A percentile compares a stretch with the other conserved stretches of the same genome.
These are phyloP conservation scores for Datnioides undecimradiatus DNA, from an alignment of 2,113 vertebrate species.

Conservation along the genomic window DNA sequence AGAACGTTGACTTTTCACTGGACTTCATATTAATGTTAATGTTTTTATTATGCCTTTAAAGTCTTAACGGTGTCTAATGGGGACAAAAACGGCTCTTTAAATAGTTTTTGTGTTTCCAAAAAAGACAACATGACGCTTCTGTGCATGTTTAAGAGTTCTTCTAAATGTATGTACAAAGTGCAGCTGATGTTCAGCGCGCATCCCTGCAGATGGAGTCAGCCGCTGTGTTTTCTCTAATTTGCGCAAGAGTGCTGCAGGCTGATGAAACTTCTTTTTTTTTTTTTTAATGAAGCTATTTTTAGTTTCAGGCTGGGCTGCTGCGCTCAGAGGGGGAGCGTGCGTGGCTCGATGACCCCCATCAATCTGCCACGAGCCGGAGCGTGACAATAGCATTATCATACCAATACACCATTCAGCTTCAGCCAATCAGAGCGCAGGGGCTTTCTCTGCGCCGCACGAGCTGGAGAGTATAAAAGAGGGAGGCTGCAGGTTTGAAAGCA, in stretches of 20 bases:
- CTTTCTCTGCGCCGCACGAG: constrained; percentile 73
- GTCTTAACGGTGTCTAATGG: background rate
- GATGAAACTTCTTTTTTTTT: constrained; percentile 21
- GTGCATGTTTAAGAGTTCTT: background rate
- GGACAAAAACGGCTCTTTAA: background rate
- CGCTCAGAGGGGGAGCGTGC: constrained; percentile 28
- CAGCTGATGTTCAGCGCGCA: background rate
- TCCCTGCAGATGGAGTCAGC: background rate
- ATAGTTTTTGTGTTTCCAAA: background rate
- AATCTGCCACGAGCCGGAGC: constrained; percentile 86
- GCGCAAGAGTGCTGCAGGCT: constrained; percentile 18
- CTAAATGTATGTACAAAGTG: background rate
- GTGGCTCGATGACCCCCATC: constrained; percentile 75
- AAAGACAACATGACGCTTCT: background rate
- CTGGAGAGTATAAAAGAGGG: constrained; percentile 70
- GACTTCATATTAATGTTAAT: background rate
- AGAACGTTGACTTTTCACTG: background rate
- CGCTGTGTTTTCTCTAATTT: background rate
- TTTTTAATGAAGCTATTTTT: constrained; percentile 66
- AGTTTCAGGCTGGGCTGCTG: constrained; percentile 35
- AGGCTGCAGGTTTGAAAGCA: background rate
- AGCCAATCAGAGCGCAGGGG: constrained; percentile 80
- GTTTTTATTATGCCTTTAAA: background rate
- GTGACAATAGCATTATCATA: constrained; percentile 86
- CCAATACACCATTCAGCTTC: constrained; percentile 72